These are phyloP conservation scores for Tapera naevia DNA, from an alignment of 2,797 vertebrate genomes.

Conservation along the genomic window DNA sequence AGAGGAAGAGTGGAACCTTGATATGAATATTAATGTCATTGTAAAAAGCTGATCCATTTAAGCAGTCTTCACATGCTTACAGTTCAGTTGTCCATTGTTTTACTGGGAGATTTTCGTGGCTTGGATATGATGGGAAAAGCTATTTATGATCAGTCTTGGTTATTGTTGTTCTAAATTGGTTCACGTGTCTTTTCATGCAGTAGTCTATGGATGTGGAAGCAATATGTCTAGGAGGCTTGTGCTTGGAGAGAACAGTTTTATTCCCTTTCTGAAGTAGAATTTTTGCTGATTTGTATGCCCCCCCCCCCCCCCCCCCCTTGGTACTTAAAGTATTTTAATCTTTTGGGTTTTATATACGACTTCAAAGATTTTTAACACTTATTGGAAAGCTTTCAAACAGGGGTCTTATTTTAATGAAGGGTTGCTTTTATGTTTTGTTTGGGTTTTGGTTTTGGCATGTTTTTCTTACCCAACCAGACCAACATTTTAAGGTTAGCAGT, in stretches of 20 bases:
- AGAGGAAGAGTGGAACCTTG: neutral
- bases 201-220: neutral
- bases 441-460: fast-evolving
- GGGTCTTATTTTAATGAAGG: neutral
- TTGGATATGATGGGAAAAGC: neutral
- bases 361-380: neutral
- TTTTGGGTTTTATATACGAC: neutral
- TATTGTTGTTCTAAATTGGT: neutral
- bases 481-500: neutral
- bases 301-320: fast-evolving
- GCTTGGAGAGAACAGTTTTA: neutral
- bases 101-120: neutral
- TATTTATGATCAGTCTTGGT: neutral
- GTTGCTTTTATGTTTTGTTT: neutral
- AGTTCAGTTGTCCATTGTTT: neutral
- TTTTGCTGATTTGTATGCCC: neutral
- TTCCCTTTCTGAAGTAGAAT: neutral
- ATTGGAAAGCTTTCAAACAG: neutral
- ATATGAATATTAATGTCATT: neutral
- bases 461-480: neutral
- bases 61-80: neutral
- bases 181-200: neutral
- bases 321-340: fast-evolving
- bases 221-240: neutral
- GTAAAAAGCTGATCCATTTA: neutral